A percentile compares a stretch with the other conserved stretches of the same genome.
Conservation (phyloP, 2,888 invertebrate genomes). For the Polylopha cassiicola region DNA sequence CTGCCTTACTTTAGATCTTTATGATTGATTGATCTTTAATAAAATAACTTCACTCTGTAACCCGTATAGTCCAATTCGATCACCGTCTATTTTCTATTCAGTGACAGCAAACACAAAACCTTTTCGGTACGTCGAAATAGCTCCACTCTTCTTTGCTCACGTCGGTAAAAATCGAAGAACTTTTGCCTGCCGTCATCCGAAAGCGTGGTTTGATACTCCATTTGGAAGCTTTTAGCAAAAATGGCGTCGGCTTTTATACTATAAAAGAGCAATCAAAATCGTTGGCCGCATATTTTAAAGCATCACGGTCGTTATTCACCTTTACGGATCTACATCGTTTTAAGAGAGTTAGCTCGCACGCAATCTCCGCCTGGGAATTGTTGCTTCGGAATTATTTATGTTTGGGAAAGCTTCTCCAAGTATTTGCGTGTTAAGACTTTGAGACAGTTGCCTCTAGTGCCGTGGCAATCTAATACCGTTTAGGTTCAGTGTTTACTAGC, state of each 20-base stretch:
- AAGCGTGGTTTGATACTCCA: slow-evolving; percentile 2
- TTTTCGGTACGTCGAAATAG: not conserved
- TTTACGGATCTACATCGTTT: slow-evolving; percentile 62
- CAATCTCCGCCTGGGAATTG: slow-evolving; percentile 58
- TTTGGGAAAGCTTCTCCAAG: slow-evolving; percentile 24
- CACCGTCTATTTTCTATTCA: no score
- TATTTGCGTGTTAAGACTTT: not conserved
- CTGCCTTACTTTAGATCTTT: no score
- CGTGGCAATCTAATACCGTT: not conserved
- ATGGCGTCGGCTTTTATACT: slow-evolving; percentile 17
- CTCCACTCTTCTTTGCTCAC: not conserved
- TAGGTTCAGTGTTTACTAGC: no score
- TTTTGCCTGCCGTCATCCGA: not conserved
- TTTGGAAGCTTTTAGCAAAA: slow-evolving; percentile 15
- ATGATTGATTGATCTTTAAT: no score
- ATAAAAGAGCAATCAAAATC: slow-evolving; percentile 32
- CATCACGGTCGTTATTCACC: slow-evolving; percentile 51
- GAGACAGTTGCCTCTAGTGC: not conserved
- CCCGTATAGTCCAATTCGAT: no score
- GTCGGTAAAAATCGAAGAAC: slow-evolving; percentile 7
- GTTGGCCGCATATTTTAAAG: slow-evolving; percentile 44
- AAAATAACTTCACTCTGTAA: no score
- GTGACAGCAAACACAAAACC: no score
- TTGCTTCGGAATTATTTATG: slow-evolving; percentile 49
- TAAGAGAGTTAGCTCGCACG: slow-evolving; percentile 62